Evolutionary conservation across 2,888 invertebrate genomes (phyloP).

Genomic region (Eilema sororculum): DNA sequence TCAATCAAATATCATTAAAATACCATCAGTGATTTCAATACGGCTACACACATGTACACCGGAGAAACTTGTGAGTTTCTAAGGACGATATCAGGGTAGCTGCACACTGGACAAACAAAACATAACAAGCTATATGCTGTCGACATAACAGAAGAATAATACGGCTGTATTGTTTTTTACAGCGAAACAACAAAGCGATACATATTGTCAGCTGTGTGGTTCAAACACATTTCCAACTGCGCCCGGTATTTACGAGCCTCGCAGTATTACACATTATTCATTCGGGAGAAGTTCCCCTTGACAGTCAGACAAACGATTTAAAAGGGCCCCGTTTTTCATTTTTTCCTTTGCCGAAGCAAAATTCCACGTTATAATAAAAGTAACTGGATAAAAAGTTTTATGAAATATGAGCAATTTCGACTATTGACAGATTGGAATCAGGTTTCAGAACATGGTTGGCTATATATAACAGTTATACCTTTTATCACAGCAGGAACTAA

Average conservation of each 20-base stretch:
- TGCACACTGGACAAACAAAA: no score
- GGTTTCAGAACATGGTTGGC: not conserved
- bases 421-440: not conserved
- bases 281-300: slow-evolving; percentile 22
- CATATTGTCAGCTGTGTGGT: slow-evolving; percentile 15
- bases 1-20: no score
- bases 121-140: no score
- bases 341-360: slow-evolving; percentile 31
- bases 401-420: slow-evolving; percentile 42
- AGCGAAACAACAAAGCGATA: not conserved
- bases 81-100: no score
- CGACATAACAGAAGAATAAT: no score
- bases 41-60: no score
- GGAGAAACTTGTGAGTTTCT: no score
- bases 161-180: not conserved
- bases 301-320: slow-evolving; percentile 26
- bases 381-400: slow-evolving; percentile 49
- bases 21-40: no score
- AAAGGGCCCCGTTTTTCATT: slow-evolving; percentile 23
- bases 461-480: no score
- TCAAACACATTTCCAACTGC: slow-evolving; percentile 17
- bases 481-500: no score
- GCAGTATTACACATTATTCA: slow-evolving; percentile 21
- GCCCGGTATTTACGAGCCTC: slow-evolving; percentile 7
- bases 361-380: slow-evolving; percentile 30